Evolutionary conservation across 2,888 invertebrate species (phyloP).

Genomic region (Chromoteleia sp.): DNA sequence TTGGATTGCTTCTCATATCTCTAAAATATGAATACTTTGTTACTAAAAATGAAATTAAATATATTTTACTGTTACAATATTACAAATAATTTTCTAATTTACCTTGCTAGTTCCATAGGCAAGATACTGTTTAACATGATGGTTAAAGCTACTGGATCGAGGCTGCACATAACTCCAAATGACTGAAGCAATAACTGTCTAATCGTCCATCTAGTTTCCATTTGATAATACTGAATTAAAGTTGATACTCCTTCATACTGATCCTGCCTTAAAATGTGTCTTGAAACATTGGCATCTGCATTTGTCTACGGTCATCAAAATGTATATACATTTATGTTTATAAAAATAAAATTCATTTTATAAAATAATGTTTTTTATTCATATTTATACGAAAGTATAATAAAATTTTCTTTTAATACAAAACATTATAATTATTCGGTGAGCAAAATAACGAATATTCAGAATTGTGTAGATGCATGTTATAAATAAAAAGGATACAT

Average conservation of each 20-base stretch:
- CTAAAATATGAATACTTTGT: slow-evolving; percentile 81
- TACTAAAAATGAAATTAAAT: neutral
- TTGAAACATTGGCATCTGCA: slow-evolving; percentile 95
- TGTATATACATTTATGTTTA: neutral
- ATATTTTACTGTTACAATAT: neutral
- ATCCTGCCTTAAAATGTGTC: slow-evolving; percentile 93
- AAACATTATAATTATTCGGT: too few relatives aligned
- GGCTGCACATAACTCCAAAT: slow-evolving; percentile 94
- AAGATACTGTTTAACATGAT: slow-evolving; percentile 94
- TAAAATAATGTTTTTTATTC: too few relatives aligned
- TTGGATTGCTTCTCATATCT: slow-evolving; percentile 92
- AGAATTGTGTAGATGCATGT: too few relatives aligned
- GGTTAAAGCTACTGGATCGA: slow-evolving; percentile 92
- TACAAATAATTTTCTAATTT: slow-evolving; percentile 71
- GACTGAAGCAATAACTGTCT: slow-evolving; percentile 93
- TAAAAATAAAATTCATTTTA: slow-evolving; percentile 13
- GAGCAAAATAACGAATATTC: too few relatives aligned
- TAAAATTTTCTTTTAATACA: too few relatives aligned
- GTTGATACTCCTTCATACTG: slow-evolving; percentile 93
- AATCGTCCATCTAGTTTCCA: slow-evolving; percentile 96
- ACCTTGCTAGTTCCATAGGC: slow-evolving; percentile 95
- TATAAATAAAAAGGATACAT: too few relatives aligned
- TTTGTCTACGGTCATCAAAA: slow-evolving; percentile 89
- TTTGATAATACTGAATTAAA: slow-evolving; percentile 97
- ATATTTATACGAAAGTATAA: too few relatives aligned